A percentile compares a stretch with the other conserved stretches of the same genome.
These are phyloP conservation scores for Acipenser ruthenus DNA, from an alignment of 2,797 vertebrate genomes.

Conservation along the genomic window DNA sequence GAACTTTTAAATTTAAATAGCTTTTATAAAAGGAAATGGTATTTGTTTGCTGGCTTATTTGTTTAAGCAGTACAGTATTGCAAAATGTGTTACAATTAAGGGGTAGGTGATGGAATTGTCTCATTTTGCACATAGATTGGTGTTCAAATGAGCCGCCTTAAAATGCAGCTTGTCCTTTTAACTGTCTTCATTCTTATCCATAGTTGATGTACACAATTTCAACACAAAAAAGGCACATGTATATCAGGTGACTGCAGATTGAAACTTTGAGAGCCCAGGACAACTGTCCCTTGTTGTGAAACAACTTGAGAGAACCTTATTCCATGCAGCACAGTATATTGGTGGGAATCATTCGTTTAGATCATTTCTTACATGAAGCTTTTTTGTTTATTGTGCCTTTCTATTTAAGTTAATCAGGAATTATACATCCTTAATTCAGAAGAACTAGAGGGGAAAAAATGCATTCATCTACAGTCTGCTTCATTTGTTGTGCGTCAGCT, in stretches of 20 bases:
- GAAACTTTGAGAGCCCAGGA: too few relatives aligned
- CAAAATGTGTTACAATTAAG: constrained; percentile 48
- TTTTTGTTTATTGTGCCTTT: constrained; percentile 48
- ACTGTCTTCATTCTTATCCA: too few relatives aligned
- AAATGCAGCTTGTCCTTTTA: too few relatives aligned
- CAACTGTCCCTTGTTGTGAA: too few relatives aligned
- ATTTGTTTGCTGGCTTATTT: constrained; percentile 40
- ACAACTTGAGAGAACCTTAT: too few relatives aligned
- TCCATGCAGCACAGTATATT: too few relatives aligned
- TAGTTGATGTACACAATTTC: too few relatives aligned
- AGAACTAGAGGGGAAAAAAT: constrained; percentile 21
- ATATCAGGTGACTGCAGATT: too few relatives aligned
- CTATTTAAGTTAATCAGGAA: constrained; percentile 30
- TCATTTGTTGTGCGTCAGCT: constrained; percentile 35
- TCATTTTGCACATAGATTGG: neutral
- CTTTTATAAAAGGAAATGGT: constrained; percentile 27
- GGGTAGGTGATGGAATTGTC: constrained; percentile 42
- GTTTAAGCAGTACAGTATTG: constrained; percentile 49
- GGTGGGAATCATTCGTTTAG: too few relatives aligned
- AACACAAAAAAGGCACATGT: too few relatives aligned
- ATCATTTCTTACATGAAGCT: neutral
- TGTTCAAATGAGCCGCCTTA: too few relatives aligned
- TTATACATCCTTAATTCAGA: neutral
- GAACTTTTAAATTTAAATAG: constrained; percentile 39
- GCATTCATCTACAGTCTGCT: constrained; percentile 9